phyloP scores from a whole-genome alignment of 2,888 invertebrate species.

The Cephus rjabovi region DNA sequence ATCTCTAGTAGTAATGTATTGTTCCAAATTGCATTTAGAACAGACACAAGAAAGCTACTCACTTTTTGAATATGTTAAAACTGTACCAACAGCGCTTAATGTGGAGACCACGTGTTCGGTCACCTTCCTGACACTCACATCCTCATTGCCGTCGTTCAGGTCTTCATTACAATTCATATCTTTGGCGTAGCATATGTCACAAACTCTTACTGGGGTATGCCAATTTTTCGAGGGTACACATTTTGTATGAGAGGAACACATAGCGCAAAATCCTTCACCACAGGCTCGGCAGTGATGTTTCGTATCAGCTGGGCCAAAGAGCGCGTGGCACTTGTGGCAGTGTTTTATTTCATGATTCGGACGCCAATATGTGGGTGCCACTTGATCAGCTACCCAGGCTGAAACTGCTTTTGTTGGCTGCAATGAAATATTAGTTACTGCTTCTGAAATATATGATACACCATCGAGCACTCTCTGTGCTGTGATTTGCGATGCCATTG shows the following conservation, averaged over 20 bases:
- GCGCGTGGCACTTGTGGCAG: conserved; percentile 75
- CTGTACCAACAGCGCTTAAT: conserved; percentile 76
- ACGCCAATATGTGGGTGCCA: conserved; percentile 84
- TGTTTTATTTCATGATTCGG: conserved; percentile 79
- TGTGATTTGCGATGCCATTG: conserved; percentile 68
- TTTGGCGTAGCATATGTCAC: conserved; percentile 73
- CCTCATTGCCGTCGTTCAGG: conserved; percentile 56
- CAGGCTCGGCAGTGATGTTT: conserved; percentile 84
- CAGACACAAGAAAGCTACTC: conserved; percentile 32
- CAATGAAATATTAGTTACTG: conserved; percentile 74
- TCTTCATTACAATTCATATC: conserved; percentile 56
- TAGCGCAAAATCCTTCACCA: conserved; percentile 83
- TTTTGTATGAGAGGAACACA: conserved; percentile 75
- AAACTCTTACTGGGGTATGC: conserved; percentile 78
- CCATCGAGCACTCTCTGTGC: conserved; percentile 76
- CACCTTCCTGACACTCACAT: conserved; percentile 72
- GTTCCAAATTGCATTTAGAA: neutral
- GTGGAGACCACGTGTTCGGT: conserved; percentile 81
- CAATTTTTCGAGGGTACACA: conserved; percentile 81
- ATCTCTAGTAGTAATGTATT: neutral
- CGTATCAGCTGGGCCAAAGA: conserved; percentile 70
- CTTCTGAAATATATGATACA: conserved; percentile 73
- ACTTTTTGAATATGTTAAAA: conserved; percentile 81
- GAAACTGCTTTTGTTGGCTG: conserved; percentile 78
- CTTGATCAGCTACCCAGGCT: conserved; percentile 82